Base-by-base conservation (phyloP, 2,797 vertebrate species). In the Adelosebastes latens region DNA sequence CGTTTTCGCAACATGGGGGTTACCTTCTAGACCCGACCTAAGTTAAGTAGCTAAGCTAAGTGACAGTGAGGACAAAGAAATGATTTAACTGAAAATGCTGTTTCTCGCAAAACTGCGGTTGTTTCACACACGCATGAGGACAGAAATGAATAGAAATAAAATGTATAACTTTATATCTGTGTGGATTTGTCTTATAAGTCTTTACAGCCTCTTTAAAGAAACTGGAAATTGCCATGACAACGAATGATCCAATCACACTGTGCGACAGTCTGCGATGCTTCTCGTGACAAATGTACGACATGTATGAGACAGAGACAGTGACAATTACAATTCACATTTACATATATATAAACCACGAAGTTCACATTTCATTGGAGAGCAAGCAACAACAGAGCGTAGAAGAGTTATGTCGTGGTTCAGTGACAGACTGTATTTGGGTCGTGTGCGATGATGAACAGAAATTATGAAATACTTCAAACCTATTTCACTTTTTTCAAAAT, bases 311-410 rank as follows among this genome's bases (percentile, higher is more conserved):
- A 52, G 49, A 52, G 49, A 52, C 49, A n/a, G 49, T 25, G 73
- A 66, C 72, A 9, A 71, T 55, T 25, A 77, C 14, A 49, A 49
- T 60, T 87, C 62, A 87, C 71, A 80, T 78, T 75, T 49, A 64
- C 11, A 77, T 24, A 9, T 64, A 46, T 64, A 46, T 18, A 79
- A 72, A 67, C 16, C 3, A 25, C 61, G 14, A 34, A 49, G 56
- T 81, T 92, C 84, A 88, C 84, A 89, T 83, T 88, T 75, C 16
- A 64, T 42, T 29, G n/a, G 34, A 77, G 25, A 67, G 22, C n/a
- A 2, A 49, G 69, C n/a, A 10, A 31, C 72, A 34, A 72, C 58
- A 69, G 70, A 72, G 55, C 25, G 13, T 63, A 66, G 67, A 34
- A 1, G 55, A 72, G 60, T 36, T 31, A 0, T 24, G 58, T 32